phyloP scores from a whole-genome alignment of 2,113 vertebrate species.

The Mirounga angustirostris region DNA sequence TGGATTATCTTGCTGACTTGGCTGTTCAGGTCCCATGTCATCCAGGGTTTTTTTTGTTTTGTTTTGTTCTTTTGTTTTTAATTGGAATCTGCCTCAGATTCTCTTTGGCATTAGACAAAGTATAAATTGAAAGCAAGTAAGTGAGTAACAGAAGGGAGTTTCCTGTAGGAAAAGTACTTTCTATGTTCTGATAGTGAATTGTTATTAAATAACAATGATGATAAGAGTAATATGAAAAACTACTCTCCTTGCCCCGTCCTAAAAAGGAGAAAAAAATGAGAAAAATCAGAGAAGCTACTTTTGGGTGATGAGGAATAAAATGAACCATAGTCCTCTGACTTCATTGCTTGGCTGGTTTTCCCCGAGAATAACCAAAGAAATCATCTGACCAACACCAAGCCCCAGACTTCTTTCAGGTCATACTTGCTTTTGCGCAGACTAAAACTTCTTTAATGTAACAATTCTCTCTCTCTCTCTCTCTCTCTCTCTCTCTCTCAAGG shows the following conservation, averaged over 20 bases:
- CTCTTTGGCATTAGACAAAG: background rate
- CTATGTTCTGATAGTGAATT: background rate
- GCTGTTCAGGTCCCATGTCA: background rate
- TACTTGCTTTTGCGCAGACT: background rate
- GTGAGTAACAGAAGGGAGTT: background rate
- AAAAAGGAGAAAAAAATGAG: background rate
- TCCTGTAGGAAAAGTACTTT: background rate
- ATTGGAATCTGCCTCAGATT: conserved; percentile 21
- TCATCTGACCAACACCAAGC: background rate
- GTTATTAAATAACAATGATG: background rate
- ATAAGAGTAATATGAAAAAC: background rate
- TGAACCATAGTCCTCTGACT: background rate
- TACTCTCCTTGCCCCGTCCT: background rate
- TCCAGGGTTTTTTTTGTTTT: background rate
- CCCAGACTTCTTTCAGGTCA: background rate
- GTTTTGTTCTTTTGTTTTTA: background rate
- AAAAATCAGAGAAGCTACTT: background rate
- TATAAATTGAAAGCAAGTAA: conserved; percentile 23
- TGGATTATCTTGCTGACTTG: background rate
- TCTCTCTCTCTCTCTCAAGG: background rate
- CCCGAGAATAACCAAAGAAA: conserved; percentile 17
- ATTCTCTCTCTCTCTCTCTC: background rate
- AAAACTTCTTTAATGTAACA: background rate
- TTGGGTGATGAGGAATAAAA: background rate
- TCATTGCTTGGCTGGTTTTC: background rate